Conservation (phyloP, 2,888 invertebrate species). For the Tenthredo notha region DNA sequence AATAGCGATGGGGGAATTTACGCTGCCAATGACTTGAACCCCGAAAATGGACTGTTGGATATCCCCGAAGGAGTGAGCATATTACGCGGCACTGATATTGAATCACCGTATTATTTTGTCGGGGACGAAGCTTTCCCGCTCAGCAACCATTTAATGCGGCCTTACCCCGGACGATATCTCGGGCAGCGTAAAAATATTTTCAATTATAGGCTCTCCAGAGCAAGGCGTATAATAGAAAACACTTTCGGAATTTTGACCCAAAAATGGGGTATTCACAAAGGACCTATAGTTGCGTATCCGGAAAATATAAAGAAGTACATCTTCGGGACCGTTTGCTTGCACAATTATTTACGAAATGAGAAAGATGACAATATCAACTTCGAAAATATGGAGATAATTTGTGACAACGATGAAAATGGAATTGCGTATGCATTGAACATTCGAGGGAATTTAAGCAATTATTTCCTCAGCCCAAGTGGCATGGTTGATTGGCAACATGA, state of each 20-base stretch:
- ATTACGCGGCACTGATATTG: not conserved
- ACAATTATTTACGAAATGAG: not conserved
- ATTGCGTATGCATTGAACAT: no score
- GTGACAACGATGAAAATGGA: no score
- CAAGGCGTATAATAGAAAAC: no score
- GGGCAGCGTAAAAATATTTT: constrained; percentile 22
- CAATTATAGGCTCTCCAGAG: not conserved
- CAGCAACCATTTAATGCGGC: constrained; percentile 42
- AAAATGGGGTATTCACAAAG: no score
- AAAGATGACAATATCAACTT: no score
- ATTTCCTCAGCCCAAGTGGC: no score
- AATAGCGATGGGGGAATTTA: constrained; percentile 1
- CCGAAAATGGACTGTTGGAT: not conserved
- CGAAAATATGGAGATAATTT: no score
- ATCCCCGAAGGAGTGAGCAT: not conserved
- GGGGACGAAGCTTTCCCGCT: constrained; percentile 54
- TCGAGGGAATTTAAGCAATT: no score
- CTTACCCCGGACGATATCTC: constrained; percentile 41
- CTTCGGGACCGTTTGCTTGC: not conserved
- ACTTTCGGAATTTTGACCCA: no score
- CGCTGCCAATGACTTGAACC: not conserved
- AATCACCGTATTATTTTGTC: constrained; percentile 35
- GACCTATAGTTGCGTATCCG: not conserved
- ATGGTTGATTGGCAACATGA: no score
- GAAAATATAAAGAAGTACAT: constrained; percentile 8